phyloP scores from a whole-genome alignment of 2,888 invertebrate species.

The Drosophila neutralis region DNA sequence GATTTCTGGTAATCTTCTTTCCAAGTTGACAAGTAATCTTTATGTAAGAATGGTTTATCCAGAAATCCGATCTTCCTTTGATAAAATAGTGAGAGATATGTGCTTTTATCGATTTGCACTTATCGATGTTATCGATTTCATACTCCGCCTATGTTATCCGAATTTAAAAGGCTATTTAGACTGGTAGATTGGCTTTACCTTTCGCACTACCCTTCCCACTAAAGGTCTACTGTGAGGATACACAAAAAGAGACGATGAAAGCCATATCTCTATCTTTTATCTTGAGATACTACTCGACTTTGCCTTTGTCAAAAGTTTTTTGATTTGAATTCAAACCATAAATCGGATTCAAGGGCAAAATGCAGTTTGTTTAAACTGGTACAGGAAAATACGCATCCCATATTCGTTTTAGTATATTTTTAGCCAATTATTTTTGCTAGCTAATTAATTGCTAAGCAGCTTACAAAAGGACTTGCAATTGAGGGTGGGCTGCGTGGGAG shows the following conservation, averaged over 20 bases:
- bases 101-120: background rate
- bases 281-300: background rate
- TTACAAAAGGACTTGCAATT: background rate
- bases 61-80: background rate
- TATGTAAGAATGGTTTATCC: background rate
- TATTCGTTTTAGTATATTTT: background rate
- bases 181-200: background rate
- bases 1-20: background rate
- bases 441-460: slow-evolving; percentile 30
- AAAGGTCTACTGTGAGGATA: background rate
- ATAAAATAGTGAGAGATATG: background rate
- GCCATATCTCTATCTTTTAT: background rate
- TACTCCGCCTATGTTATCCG: background rate
- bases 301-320: background rate
- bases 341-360: background rate
- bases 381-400: background rate
- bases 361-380: background rate
- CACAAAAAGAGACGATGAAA: background rate
- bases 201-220: background rate
- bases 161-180: background rate
- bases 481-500: slow-evolving; percentile 3
- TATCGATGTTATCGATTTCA: background rate
- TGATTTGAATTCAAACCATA: too few relatives aligned
- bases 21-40: background rate
- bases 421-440: slow-evolving; percentile 1